Percentiles rank a stretch among this genome's conserved stretches.
These are phyloP conservation scores for Philereme vetulata DNA, from an alignment of 2,888 invertebrate genomes.

Conservation along the genomic window DNA sequence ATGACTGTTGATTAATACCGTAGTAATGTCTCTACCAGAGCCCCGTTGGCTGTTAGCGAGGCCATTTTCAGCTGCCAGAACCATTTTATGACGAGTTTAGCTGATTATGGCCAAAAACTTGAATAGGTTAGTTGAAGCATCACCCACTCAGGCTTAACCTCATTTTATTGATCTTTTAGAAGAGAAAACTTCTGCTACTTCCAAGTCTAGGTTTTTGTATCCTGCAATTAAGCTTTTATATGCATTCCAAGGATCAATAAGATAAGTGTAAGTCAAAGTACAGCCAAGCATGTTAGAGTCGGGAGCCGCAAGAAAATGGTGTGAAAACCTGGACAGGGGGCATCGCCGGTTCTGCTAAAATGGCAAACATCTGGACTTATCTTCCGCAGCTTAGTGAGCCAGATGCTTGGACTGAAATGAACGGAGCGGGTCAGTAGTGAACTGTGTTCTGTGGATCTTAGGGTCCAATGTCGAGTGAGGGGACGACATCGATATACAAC, in stretches of 20 bases:
- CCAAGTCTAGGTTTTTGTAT: background rate
- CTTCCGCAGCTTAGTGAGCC: constrained; percentile 75
- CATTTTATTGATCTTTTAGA: constrained; percentile 7
- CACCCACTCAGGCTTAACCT: constrained; percentile 52
- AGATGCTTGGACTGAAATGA: constrained; percentile 82
- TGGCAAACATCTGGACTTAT: constrained; percentile 54
- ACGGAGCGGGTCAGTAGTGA: constrained; percentile 56
- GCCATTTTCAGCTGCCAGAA: constrained; percentile 17
- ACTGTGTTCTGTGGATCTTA: constrained; percentile 13
- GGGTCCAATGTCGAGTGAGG: constrained; percentile 33
- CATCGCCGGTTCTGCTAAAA: constrained; percentile 62
- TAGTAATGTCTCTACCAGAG: constrained; percentile 1
- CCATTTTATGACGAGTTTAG: constrained; percentile 19
- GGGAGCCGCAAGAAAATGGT: constrained; percentile 65
- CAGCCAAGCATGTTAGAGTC: constrained; percentile 43
- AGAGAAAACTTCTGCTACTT: background rate
- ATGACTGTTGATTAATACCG: constrained; percentile 1
- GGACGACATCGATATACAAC: constrained; percentile 43
- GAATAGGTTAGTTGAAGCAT: constrained; percentile 65
- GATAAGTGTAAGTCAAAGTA: constrained; percentile 23
- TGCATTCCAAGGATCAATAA: constrained; percentile 44
- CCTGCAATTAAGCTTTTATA: background rate
- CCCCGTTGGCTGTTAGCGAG: constrained; percentile 19
- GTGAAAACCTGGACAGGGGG: constrained; percentile 68
- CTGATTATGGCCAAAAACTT: constrained; percentile 28